Evolutionary conservation across 2,113 vertebrate genomes (phyloP).

Genomic region (Neotoma lepida): DNA sequence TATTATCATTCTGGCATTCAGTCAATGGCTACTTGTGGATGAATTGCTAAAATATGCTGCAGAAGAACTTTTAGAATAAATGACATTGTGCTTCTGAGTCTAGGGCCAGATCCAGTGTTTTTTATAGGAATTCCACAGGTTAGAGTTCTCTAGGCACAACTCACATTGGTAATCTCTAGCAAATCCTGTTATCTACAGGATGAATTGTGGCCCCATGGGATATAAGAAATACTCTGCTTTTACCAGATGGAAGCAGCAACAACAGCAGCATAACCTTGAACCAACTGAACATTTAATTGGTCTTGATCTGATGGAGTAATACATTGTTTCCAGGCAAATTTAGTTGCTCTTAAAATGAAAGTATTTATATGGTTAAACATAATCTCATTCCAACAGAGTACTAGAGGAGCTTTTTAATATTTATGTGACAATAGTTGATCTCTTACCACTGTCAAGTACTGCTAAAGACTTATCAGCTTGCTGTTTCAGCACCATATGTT

Average conservation of each 20-base stretch:
- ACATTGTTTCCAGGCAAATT: conserved; percentile 72
- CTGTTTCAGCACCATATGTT: conserved; percentile 86
- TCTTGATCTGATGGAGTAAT: conserved; percentile 50
- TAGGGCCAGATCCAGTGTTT: conserved; percentile 20
- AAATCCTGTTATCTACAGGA: conserved; percentile 35
- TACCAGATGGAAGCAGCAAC: conserved; percentile 12
- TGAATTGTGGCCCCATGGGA: neutral
- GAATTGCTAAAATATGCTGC: conserved; percentile 41
- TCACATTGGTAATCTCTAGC: neutral
- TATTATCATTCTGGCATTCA: conserved; percentile 21
- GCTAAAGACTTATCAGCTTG: conserved; percentile 83
- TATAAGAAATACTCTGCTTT: conserved; percentile 40
- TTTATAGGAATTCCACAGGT: neutral
- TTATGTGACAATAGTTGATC: conserved; percentile 85
- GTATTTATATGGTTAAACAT: conserved; percentile 78
- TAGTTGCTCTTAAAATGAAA: conserved; percentile 69
- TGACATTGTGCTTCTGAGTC: conserved; percentile 10
- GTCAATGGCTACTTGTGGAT: conserved; percentile 12
- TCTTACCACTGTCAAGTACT: conserved; percentile 84
- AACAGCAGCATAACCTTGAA: conserved; percentile 61
- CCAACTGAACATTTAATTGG: conserved; percentile 61
- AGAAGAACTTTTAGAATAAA: conserved; percentile 31
- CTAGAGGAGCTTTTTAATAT: conserved; percentile 83
- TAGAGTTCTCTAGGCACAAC: conserved; percentile 35
- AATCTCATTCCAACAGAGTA: conserved; percentile 70